Base-by-base conservation (phyloP, 2,888 invertebrate genomes). In the Volucella inflata region DNA sequence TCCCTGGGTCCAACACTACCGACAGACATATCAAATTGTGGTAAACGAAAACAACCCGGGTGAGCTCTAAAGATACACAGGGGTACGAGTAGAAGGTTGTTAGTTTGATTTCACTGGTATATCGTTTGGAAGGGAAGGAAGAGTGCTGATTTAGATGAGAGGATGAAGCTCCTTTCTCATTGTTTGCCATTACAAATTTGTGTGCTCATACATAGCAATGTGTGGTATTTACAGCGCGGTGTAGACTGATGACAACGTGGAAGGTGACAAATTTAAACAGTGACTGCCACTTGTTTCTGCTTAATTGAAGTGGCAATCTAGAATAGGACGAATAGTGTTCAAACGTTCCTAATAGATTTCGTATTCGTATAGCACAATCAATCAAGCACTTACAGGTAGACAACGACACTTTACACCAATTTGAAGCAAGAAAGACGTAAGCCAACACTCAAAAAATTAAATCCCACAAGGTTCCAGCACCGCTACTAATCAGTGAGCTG, bases 21-120 rank as follows among this genome's bases (percentile, higher is more conserved):
- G 80, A 84, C 84, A 84, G 84, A 84, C 84, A 75, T 80, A 84
- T 84, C 80, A 84, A 84, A 80, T 65, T 84, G 84, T 84, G 84
- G 80, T 75, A 60, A 84, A 65, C 83, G 83, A 74, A 79, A 77
- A 78, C 82, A 82, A 74, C 67, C 53, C 57, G 68, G 42, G n/a
- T 40, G 53, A 30, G 30, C 30, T 30, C 30, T 30, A 6, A 30
- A 30, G 30, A 30, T 6, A 2, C 30, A n/a, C n/a, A 30, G 1
- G 10, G 48, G 55, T 50, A 57, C 14, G 10, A 44, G 70, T 50
- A 38, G 55, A 53, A 55, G 42, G 48, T n/a, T 64, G 65, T 46
- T 64, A 64, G 59, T 59, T 76, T 76, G 68, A 76, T 68, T 80
- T 46, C 68, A 10, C 64, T 30, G 30, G 64, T 53, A 40, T 10